Evolutionary conservation across 2,113 vertebrate genomes (phyloP).

Genomic region (Solea senegalensis): DNA sequence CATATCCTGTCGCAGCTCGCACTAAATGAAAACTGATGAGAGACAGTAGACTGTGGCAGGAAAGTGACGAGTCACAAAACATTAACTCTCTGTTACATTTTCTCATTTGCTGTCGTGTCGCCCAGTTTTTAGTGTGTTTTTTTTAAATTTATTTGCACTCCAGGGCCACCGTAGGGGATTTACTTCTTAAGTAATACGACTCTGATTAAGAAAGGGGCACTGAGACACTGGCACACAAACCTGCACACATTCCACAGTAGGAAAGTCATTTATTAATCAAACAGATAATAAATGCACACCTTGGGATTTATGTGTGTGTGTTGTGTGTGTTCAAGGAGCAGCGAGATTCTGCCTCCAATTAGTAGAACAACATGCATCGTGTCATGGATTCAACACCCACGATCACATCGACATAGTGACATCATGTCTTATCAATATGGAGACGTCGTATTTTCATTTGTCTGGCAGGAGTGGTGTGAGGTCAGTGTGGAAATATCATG

Average conservation of each 20-base stretch:
- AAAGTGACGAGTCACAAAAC: too few relatives aligned
- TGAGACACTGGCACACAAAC: slow-evolving; percentile 10
- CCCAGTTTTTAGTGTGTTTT: too few relatives aligned
- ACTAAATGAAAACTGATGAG: too few relatives aligned
- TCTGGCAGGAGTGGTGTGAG: background rate
- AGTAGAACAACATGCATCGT: background rate
- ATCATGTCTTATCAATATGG: slow-evolving; percentile 15
- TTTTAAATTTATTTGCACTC: too few relatives aligned
- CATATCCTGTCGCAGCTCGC: too few relatives aligned
- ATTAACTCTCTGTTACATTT: too few relatives aligned
- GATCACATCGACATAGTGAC: background rate
- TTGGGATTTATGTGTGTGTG: slow-evolving; percentile 11
- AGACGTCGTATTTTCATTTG: slow-evolving; percentile 1
- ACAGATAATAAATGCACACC: slow-evolving; percentile 8
- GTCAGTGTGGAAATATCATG: slow-evolving; percentile 1
- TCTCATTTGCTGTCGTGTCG: too few relatives aligned
- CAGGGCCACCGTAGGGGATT: slow-evolving; percentile 39
- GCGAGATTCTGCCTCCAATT: background rate
- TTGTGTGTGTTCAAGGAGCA: background rate
- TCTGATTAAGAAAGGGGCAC: slow-evolving; percentile 60
- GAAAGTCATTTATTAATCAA: slow-evolving; percentile 17
- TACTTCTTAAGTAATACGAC: slow-evolving; percentile 62
- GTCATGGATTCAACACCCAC: slow-evolving; percentile 5
- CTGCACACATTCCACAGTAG: background rate
- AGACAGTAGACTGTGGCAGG: too few relatives aligned